These are phyloP conservation scores for Lacerta bilineata DNA, from an alignment of 2,797 vertebrate species.

Conservation along the genomic window DNA sequence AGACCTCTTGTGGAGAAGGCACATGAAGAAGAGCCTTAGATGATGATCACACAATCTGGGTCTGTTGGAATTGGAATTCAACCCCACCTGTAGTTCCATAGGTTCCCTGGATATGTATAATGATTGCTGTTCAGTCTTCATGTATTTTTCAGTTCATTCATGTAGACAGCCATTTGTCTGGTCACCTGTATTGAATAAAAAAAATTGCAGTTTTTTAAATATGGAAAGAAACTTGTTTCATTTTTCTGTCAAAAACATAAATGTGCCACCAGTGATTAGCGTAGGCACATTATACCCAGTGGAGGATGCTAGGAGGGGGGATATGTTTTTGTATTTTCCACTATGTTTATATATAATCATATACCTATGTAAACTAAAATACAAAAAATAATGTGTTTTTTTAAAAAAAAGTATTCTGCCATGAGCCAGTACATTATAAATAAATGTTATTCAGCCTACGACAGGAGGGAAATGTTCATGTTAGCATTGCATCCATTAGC, in stretches of 20 bases:
- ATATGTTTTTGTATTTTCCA: neutral
- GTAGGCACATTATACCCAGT: neutral
- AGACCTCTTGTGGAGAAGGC: no score
- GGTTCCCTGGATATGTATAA: neutral
- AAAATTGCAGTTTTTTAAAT: neutral
- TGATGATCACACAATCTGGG: no score
- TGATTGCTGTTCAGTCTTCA: neutral
- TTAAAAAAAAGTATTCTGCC: neutral
- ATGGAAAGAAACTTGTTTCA: neutral
- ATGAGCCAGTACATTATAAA: slow-evolving; percentile 17
- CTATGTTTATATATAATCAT: neutral
- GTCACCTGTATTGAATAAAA: neutral
- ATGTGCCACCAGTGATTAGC: neutral
- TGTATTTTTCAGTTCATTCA: neutral
- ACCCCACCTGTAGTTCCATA: neutral
- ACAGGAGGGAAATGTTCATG: neutral
- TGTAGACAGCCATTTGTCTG: neutral
- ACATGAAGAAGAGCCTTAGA: no score
- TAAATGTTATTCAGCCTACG: neutral
- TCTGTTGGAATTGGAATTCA: no score
- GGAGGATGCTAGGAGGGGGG: neutral
- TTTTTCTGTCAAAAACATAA: neutral
- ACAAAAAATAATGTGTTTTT: no score
- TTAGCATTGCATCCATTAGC: neutral
- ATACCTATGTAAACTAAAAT: no score